Base-by-base conservation (phyloP, 2,888 invertebrate species). In the Pyralis farinalis region DNA sequence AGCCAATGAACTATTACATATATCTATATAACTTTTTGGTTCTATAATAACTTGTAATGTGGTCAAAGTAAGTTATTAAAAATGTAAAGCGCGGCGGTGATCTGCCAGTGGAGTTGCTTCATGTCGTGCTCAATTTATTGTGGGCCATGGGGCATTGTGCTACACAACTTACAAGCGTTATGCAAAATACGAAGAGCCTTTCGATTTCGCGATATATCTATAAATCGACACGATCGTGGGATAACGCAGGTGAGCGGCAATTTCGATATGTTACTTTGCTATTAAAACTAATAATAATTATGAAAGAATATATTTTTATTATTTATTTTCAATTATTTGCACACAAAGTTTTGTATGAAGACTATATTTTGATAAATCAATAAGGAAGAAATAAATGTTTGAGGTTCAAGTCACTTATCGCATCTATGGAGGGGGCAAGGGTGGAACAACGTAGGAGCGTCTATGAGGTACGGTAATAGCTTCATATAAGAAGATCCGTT, bases 121-220 rank as follows among this genome's bases (percentile, higher is more conserved):
- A 30, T 37, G 37, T 30, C 37, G 10, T 10, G 29, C 30, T 37
- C 37, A 37, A 38, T 71, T 67, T 66, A 62, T 73, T 73, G 64
- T 73, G 62, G 68, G 63, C 63, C 68, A 71, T 53, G 56, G 66
- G 63, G 67, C 71, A 77, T 78, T 81, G 73, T 76, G 71, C 64
- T 70, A 67, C 65, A 75, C 69, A 77, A 73, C 66, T 71, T 76
- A 81, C 70, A 73, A 78, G 59, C 73, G 73, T 80, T 84, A 85
- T 86, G 85, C 83, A 84, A 84, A 87, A 73, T 79, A 74, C 81
- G 71, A 79, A 73, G 77, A 74, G 71, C 83, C 83, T 83, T 83
- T 86, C 84, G 71, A 77, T 81, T 81, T 69, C 71, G 63, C 67
- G 77, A 83, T 81, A 83, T 79, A 82, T 82, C 77, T 80, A 82